phyloP scores from a whole-genome alignment of 2,888 invertebrate genomes.

The Toxonevra muliebris region DNA sequence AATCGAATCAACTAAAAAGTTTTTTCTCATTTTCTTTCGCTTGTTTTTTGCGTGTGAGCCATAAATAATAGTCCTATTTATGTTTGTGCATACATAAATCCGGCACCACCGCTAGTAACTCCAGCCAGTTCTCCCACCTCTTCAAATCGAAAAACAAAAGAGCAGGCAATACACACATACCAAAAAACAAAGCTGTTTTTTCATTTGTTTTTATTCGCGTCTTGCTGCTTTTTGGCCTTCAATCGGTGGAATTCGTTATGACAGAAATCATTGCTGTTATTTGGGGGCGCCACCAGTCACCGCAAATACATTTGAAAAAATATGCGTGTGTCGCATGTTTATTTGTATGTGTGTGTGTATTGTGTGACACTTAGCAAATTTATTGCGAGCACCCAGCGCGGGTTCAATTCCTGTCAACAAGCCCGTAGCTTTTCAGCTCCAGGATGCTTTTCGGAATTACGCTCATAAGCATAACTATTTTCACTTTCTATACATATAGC shows the following conservation, averaged over 20 bases:
- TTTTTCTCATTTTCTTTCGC: constrained; percentile 1
- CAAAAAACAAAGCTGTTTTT: no score
- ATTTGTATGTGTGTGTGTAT: constrained; percentile 13
- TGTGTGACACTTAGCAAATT: constrained; percentile 57
- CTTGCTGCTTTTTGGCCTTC: constrained; percentile 37
- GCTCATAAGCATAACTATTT: constrained; percentile 32
- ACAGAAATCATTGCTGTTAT: constrained; percentile 58
- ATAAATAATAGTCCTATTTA: constrained; percentile 44
- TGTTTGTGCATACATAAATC: constrained; percentile 38
- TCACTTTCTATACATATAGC: constrained; percentile 20
- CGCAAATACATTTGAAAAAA: constrained; percentile 19
- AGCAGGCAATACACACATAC: constrained; percentile 5
- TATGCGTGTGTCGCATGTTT: constrained; percentile 27
- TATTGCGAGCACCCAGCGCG: constrained; percentile 53
- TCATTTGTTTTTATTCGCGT: constrained; percentile 4
- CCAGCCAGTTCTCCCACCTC: constrained; percentile 29
- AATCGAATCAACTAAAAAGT: constrained; percentile 22
- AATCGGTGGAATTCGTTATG: constrained; percentile 56
- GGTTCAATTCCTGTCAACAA: constrained; percentile 25
- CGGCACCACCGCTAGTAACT: constrained; percentile 25
- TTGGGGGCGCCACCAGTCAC: constrained; percentile 35
- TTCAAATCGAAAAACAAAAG: constrained; percentile 5
- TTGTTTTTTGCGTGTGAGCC: constrained; percentile 34
- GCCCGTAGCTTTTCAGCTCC: constrained; percentile 16
- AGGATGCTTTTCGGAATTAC: no score